Conservation (phyloP, 2,797 vertebrate genomes). For the Orestias chungarensis region DNA sequence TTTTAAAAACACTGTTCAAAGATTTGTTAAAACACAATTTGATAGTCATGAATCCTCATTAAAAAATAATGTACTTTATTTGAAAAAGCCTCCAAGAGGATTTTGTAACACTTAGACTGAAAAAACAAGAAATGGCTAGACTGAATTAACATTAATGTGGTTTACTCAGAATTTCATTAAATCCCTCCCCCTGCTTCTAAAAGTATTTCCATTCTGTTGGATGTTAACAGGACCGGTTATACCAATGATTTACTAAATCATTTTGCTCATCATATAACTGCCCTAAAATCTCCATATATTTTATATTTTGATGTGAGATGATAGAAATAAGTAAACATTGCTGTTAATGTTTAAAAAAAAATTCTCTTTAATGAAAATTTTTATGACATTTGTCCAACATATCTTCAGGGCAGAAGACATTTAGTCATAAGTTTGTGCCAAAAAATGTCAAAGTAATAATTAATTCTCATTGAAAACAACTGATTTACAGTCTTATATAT, state of each 20-base stretch:
- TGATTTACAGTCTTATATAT: slow-evolving; percentile 4
- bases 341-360: neutral
- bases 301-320: neutral
- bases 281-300: too few species aligned
- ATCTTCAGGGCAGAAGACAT: slow-evolving; percentile 10
- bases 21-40: neutral
- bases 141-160: neutral
- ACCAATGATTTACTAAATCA: neutral
- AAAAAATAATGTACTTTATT: neutral
- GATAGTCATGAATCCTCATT: neutral
- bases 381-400: slow-evolving; percentile 52
- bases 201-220: neutral
- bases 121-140: neutral
- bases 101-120: neutral
- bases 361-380: slow-evolving; percentile 13
- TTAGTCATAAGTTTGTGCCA: slow-evolving; percentile 27
- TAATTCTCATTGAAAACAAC: slow-evolving; percentile 17
- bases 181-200: neutral
- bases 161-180: neutral
- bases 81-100: neutral
- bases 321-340: neutral
- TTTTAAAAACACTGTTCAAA: neutral
- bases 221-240: neutral
- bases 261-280: neutral
- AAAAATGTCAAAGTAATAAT: slow-evolving; percentile 50